Percentiles rank a stretch among this genome's conserved stretches.
These are phyloP conservation scores for Philereme vetulata DNA, from an alignment of 2,888 invertebrate species.

Conservation along the genomic window DNA sequence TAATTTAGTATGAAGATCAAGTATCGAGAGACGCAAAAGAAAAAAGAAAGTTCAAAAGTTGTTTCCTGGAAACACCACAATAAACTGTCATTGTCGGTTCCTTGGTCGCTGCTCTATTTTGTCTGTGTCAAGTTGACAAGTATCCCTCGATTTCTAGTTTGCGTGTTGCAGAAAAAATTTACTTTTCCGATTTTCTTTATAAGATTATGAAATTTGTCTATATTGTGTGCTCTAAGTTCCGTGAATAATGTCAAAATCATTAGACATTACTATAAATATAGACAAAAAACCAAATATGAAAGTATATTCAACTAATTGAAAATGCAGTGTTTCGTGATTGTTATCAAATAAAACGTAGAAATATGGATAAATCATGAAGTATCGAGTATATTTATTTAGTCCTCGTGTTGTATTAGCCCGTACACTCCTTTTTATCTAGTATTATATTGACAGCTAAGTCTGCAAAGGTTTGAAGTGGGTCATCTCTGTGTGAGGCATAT, in stretches of 20 bases:
- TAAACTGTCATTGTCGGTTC: no score
- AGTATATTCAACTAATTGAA: constrained; percentile 5
- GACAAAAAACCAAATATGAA: constrained; percentile 9
- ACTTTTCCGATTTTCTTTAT: not conserved
- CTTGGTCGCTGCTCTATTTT: constrained; percentile 5
- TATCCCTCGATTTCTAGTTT: not conserved
- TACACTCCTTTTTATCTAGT: constrained; percentile 29
- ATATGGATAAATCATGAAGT: constrained; percentile 66
- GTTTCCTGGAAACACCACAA: no score
- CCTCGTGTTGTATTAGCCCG: constrained; percentile 22
- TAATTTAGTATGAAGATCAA: no score
- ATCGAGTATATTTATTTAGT: constrained; percentile 54
- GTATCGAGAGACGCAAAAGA: no score
- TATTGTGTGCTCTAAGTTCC: not conserved
- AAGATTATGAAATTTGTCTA: not conserved
- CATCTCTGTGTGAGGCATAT: constrained; percentile 56
- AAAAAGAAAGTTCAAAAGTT: no score
- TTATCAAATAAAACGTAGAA: constrained; percentile 66
- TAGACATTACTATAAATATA: not conserved
- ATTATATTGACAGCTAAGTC: constrained; percentile 40
- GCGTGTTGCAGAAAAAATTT: constrained; percentile 1
- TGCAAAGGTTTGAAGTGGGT: constrained; percentile 61
- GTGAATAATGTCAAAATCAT: constrained; percentile 10
- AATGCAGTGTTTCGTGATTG: constrained; percentile 54
- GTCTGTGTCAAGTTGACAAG: not conserved